Evolutionary conservation across 1,140 invertebrate species (phyloP), one percentile per base, ranked within the genome.

Genomic region (Dendrolimus punctatus): DNA sequence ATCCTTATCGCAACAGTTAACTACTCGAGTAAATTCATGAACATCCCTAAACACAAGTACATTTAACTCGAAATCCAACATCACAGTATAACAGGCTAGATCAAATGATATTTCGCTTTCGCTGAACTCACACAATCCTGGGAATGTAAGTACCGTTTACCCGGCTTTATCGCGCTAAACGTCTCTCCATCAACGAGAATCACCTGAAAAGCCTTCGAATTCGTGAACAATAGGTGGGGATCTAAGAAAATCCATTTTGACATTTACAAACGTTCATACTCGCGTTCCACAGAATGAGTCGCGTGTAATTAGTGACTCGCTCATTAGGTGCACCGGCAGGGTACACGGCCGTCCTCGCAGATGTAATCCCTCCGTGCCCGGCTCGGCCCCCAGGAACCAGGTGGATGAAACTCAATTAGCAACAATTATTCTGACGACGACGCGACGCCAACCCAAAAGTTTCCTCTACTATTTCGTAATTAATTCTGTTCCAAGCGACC

Each of bases 381-480:
- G 23, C 58, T 51, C 49, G 44, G 40, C 58, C 42, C 50, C 42
- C 47, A 54, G 53, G 47, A 60, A 51, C 57, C 59, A 76, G 66
- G 69, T 74, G 60, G 69, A 60, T 54, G 57, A 55, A 76, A 80
- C 67, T 77, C 72, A 73, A 76, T 80, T 76, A 76, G 61, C 61
- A 64, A 64, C 69, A 68, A 68, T 71, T 71, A 71, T 62, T 60
- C 60, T 58, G 46, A 58, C 62, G 64, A 63, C 64, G 64, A 64
- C 57, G 60, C 71, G 57, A 69, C 62, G 60, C 63, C 55, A 68
- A 68, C 74, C 72, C 71, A 64, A 73, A 76, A 76, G 62, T 79
- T 73, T 73, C 57, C 62, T 65, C 55, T 66, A 73, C 73, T 74
- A 79, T 75, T 76, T 71, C 63, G 66, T 74, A 76, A 76, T 73